Percentiles rank a stretch among this genome's conserved stretches.
These are phyloP conservation scores for Dermatemys mawii DNA, from an alignment of 2,113 vertebrate species.

Conservation along the genomic window DNA sequence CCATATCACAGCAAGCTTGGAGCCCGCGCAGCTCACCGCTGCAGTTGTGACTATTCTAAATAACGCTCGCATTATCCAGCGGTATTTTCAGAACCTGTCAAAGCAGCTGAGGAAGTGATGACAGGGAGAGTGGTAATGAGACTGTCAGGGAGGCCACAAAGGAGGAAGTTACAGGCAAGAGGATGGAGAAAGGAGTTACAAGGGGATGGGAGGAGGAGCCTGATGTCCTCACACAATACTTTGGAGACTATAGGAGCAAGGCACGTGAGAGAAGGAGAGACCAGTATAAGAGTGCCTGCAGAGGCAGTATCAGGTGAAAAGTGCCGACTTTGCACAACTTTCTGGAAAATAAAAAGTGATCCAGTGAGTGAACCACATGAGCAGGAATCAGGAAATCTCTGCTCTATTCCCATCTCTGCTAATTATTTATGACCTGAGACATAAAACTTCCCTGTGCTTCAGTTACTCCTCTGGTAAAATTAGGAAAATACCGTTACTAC, in stretches of 20 bases:
- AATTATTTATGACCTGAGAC: not conserved
- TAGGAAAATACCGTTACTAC: fast-evolving
- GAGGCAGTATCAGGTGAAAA: fast-evolving
- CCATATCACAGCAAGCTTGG: no score
- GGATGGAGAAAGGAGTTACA: not conserved
- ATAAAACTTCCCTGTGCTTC: not conserved
- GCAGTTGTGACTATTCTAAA: no score
- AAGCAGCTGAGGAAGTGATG: no score
- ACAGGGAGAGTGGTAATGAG: fast-evolving
- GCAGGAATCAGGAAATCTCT: not conserved
- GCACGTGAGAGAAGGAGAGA: not conserved
- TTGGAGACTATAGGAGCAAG: not conserved
- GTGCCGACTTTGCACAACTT: not conserved
- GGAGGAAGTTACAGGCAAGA: not conserved
- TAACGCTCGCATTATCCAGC: no score
- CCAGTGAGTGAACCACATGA: not conserved
- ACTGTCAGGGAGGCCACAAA: not conserved
- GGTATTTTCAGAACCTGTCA: no score
- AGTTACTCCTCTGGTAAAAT: not conserved
- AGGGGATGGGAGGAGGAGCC: not conserved
- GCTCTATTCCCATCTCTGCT: not conserved
- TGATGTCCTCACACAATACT: not conserved
- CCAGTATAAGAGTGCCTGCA: not conserved
- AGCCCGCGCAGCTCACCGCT: no score
- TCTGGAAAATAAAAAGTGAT: not conserved